A percentile compares a stretch with the other conserved stretches of the same genome.
phyloP scores from a whole-genome alignment of 2,888 invertebrate species.

The Lithosia quadra region DNA sequence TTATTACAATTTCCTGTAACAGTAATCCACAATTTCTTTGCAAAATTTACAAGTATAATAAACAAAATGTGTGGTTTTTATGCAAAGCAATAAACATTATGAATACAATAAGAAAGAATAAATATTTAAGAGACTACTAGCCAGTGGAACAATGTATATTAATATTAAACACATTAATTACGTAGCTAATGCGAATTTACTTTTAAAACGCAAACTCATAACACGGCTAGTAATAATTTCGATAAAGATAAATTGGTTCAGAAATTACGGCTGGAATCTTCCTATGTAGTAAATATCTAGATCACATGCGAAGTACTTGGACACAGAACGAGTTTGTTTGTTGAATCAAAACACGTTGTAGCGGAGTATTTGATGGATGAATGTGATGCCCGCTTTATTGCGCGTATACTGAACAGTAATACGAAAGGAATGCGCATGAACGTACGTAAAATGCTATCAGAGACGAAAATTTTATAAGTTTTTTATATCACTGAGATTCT shows the following conservation, averaged over 20 bases:
- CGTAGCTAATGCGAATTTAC: neutral
- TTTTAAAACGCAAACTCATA: neutral
- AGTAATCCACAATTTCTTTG: neutral
- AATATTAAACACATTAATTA: neutral
- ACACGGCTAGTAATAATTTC: neutral
- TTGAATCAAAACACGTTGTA: slow-evolving; percentile 34
- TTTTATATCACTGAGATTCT: neutral
- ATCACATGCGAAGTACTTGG: slow-evolving; percentile 19
- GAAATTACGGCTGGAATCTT: slow-evolving; percentile 41
- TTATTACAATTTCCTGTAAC: neutral
- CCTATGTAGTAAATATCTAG: slow-evolving; percentile 42
- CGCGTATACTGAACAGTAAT: slow-evolving; percentile 18
- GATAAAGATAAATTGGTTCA: slow-evolving; percentile 12
- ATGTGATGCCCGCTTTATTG: slow-evolving; percentile 22
- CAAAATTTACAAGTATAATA: neutral
- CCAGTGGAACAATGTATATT: neutral
- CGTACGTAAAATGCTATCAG: slow-evolving; percentile 5
- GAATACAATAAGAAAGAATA: slow-evolving; percentile 3
- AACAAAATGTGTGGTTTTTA: neutral
- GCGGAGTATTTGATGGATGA: slow-evolving; percentile 30
- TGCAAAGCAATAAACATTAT: neutral
- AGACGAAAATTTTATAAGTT: neutral
- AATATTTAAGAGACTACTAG: neutral
- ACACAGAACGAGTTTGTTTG: slow-evolving; percentile 24
- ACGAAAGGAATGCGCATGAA: slow-evolving; percentile 17